phyloP scores from a whole-genome alignment of 1,140 invertebrate genomes.

The Drosophila orosa region DNA sequence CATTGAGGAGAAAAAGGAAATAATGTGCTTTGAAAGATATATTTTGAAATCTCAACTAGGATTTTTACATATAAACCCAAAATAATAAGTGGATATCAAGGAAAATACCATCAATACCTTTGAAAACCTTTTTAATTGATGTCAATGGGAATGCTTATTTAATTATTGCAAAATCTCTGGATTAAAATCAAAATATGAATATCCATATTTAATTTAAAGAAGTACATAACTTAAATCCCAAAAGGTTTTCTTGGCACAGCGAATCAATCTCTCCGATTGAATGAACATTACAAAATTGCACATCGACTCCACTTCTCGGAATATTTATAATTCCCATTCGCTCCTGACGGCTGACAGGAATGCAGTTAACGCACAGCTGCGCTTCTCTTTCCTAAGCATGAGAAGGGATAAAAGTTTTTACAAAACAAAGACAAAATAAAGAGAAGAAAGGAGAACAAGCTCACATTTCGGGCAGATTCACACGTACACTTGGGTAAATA shows the following conservation, averaged over 20 bases:
- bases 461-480: constrained; percentile 56
- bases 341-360: constrained; percentile 30
- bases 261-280: constrained; percentile 10
- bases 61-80: no score
- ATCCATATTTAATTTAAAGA: not conserved
- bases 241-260: not conserved
- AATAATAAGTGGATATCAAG: not conserved
- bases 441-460: constrained; percentile 39
- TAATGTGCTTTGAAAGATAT: no score
- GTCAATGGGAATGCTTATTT: not conserved
- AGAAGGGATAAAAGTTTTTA: constrained; percentile 12
- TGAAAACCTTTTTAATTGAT: not conserved
- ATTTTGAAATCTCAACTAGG: not conserved
- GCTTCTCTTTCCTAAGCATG: constrained; percentile 10
- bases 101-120: no score
- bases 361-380: constrained; percentile 53
- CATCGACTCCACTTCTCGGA: constrained; percentile 17
- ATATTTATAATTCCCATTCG: constrained; percentile 43
- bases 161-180: not conserved
- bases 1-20: no score
- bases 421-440: constrained; percentile 49
- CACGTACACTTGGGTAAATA: constrained; percentile 70
- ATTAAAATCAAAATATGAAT: not conserved
- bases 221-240: not conserved
- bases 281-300: constrained; percentile 52